Evolutionary conservation across 92 coral and sea anemone genomes (phyloP).

Genomic region (Pocillopora grandis): DNA sequence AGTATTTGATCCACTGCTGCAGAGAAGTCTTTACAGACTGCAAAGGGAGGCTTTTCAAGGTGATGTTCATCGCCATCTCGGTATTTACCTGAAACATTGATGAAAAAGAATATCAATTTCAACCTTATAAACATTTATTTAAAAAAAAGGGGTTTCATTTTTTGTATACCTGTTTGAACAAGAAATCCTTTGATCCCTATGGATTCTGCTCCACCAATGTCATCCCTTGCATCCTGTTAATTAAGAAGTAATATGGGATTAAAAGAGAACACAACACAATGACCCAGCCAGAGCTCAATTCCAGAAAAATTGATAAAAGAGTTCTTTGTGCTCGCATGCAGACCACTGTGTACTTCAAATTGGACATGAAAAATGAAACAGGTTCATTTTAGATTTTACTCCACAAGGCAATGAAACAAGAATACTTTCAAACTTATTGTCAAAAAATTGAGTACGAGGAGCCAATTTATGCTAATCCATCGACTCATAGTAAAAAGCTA

Average conservation of each 20-base stretch:
- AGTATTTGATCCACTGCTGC: slow-evolving; percentile 78
- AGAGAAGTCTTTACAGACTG: slow-evolving; percentile 76
- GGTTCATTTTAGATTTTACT: too few relatives aligned
- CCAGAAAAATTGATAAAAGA: too few relatives aligned
- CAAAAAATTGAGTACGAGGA: background rate
- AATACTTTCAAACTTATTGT: too few relatives aligned
- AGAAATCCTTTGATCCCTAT: slow-evolving; percentile 91
- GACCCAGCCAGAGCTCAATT: too few relatives aligned
- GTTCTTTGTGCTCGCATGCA: too few relatives aligned
- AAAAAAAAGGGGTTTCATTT: background rate
- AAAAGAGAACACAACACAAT: too few relatives aligned
- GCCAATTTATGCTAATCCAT: background rate
- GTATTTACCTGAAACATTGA: slow-evolving; percentile 77
- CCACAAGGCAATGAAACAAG: too few relatives aligned
- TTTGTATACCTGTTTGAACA: slow-evolving; percentile 80
- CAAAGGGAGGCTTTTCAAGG: slow-evolving; percentile 72
- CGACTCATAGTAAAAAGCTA: background rate
- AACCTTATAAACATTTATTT: background rate
- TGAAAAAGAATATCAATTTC: background rate
- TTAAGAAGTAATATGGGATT: too few relatives aligned
- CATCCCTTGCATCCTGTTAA: slow-evolving; percentile 41
- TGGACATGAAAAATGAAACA: too few relatives aligned
- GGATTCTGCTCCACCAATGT: slow-evolving; percentile 89
- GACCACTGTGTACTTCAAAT: too few relatives aligned
- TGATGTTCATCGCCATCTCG: slow-evolving; percentile 81